A percentile compares a stretch with the other conserved stretches of the same genome.
Evolutionary conservation across 2,797 vertebrate species (phyloP).

Genomic region (Champsocephalus esox): DNA sequence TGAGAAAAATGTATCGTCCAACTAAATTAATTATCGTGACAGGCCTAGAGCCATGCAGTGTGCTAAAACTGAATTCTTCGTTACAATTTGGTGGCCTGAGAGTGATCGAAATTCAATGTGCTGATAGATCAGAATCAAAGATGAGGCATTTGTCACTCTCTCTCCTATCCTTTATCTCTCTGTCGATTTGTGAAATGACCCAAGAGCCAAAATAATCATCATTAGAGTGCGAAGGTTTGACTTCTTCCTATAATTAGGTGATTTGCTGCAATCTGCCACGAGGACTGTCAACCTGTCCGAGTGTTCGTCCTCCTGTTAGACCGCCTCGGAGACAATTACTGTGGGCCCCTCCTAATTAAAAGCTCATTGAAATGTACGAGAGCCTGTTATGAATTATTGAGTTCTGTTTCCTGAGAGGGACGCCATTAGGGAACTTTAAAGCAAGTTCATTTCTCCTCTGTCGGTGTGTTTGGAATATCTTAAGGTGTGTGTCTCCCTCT

Average conservation of each 20-base stretch:
- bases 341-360: conserved; percentile 69
- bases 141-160: conserved; percentile 9
- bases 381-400: conserved; percentile 68
- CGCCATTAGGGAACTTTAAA: conserved; percentile 46
- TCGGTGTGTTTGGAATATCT: conserved; percentile 5
- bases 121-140: not conserved
- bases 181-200: conserved; percentile 33
- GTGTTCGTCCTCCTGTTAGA: conserved; percentile 60
- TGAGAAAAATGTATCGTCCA: too few relatives aligned
- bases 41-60: too few relatives aligned
- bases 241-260: conserved; percentile 68
- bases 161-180: conserved; percentile 1
- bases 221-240: conserved; percentile 62
- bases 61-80: too few relatives aligned
- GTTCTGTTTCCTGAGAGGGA: conserved; percentile 56
- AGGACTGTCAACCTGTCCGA: conserved; percentile 65
- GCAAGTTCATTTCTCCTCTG: conserved; percentile 33
- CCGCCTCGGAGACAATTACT: conserved; percentile 67
- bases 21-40: too few relatives aligned
- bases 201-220: conserved; percentile 54
- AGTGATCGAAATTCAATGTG: not conserved
- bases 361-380: conserved; percentile 71
- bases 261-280: conserved; percentile 71
- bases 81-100: not conserved
- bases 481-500: conserved; percentile 68